These are phyloP conservation scores for Promerops cafer DNA, from an alignment of 2,113 vertebrate species.

Conservation along the genomic window DNA sequence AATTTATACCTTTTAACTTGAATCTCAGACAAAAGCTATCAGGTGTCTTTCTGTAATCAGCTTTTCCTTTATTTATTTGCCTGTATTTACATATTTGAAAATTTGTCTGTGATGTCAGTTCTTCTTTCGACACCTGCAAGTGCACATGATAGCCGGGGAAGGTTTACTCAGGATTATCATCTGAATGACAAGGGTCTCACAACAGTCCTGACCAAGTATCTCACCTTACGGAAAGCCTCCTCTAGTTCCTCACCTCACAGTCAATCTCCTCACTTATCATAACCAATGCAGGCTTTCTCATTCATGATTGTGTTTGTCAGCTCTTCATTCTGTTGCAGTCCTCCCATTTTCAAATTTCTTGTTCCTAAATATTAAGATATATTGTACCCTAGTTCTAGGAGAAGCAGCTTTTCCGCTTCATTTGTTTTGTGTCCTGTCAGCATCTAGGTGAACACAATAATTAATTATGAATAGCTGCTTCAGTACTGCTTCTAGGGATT, in stretches of 20 bases:
- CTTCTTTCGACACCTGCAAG: background rate
- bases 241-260: background rate
- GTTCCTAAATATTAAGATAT: conserved; percentile 37
- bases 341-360: background rate
- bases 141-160: background rate
- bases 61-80: conserved; percentile 30
- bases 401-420: conserved; percentile 47
- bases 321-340: background rate
- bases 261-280: background rate
- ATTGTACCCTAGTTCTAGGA: conserved; percentile 14
- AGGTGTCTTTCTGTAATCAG: conserved; percentile 10
- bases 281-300: background rate
- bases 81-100: conserved; percentile 16
- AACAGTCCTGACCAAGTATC: background rate
- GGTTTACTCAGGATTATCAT: background rate
- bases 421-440: conserved; percentile 49
- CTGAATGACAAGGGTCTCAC: background rate
- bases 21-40: background rate
- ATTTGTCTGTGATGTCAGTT: background rate
- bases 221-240: background rate
- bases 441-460: conserved; percentile 36
- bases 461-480: conserved; percentile 44
- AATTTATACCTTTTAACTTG: conserved; percentile 33
- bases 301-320: background rate
- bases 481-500: background rate